A percentile compares a stretch with the other conserved stretches of the same genome.
phyloP scores from a whole-genome alignment of 2,888 invertebrate genomes.

The Syrista parreyssii region DNA sequence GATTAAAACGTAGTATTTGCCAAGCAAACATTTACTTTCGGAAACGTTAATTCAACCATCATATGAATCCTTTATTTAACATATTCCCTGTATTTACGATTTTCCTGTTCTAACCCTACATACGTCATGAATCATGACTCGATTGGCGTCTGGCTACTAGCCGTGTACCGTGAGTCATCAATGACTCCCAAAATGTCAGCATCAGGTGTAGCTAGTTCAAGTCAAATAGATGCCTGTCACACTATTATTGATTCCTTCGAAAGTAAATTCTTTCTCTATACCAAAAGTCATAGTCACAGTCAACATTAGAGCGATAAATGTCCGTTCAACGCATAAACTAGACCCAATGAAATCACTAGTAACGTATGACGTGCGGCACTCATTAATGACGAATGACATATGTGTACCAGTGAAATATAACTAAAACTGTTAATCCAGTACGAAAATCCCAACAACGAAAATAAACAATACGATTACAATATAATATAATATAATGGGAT shows the following conservation, averaged over 20 bases:
- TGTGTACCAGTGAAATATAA: not conserved
- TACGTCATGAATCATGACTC: not conserved
- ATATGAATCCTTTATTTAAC: constrained; percentile 44
- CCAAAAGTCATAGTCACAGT: not conserved
- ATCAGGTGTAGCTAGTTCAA: not conserved
- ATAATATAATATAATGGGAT: too few species aligned
- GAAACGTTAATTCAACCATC: constrained; percentile 28
- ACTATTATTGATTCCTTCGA: not conserved
- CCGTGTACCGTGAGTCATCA: not conserved
- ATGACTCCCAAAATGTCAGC: not conserved
- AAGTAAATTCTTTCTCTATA: not conserved
- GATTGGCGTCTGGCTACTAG: not conserved
- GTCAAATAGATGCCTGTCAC: not conserved
- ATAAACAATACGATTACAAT: not conserved
- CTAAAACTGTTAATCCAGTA: not conserved
- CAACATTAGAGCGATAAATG: not conserved
- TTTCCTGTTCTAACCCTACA: not conserved
- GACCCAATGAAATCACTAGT: not conserved
- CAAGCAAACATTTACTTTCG: constrained; percentile 37
- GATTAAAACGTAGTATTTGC: constrained; percentile 28
- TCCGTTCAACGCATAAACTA: not conserved
- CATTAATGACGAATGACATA: not conserved
- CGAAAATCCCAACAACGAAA: not conserved
- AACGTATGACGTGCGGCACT: not conserved
- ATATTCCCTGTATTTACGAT: not conserved